Percentiles rank a stretch among this genome's conserved stretches.
Evolutionary conservation across 2,888 invertebrate genomes (phyloP).

Genomic region (Agonopterix heracliana): DNA sequence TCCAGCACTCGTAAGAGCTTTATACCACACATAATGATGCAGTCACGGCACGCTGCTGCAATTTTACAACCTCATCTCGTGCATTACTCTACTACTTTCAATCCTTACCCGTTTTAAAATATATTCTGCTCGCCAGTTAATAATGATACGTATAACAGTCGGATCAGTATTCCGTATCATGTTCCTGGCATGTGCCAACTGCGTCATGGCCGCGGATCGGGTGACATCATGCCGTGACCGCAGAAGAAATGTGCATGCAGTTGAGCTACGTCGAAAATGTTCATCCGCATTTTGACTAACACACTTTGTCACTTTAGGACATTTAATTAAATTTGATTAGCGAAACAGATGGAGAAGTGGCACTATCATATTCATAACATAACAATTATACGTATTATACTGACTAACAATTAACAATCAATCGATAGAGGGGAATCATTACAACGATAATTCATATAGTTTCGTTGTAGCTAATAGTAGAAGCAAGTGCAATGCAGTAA

Average conservation of each 20-base stretch:
- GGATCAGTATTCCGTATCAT: conserved; percentile 27
- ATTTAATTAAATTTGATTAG: conserved; percentile 2
- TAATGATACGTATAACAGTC: conserved; percentile 9
- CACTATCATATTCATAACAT: no score
- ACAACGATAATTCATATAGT: no score
- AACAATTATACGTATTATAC: no score
- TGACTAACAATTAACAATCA: no score
- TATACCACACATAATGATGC: conserved; percentile 54
- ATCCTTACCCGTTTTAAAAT: conserved; percentile 9
- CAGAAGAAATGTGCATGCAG: conserved; percentile 11
- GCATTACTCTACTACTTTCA: conserved; percentile 1
- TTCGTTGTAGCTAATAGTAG: no score
- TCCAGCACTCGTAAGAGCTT: conserved; percentile 45
- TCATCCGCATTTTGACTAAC: neutral
- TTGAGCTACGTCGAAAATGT: conserved; percentile 7
- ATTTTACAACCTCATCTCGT: conserved; percentile 43
- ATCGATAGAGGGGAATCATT: no score
- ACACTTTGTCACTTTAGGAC: conserved; percentile 1
- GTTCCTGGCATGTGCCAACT: conserved; percentile 60
- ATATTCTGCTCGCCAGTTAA: conserved; percentile 6
- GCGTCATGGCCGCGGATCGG: conserved; percentile 46
- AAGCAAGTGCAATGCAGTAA: no score
- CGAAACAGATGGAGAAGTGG: neutral
- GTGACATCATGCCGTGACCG: conserved; percentile 29
- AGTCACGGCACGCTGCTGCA: conserved; percentile 50